phyloP scores from a whole-genome alignment of 1,140 invertebrate genomes.

The Papilio dardanus region DNA sequence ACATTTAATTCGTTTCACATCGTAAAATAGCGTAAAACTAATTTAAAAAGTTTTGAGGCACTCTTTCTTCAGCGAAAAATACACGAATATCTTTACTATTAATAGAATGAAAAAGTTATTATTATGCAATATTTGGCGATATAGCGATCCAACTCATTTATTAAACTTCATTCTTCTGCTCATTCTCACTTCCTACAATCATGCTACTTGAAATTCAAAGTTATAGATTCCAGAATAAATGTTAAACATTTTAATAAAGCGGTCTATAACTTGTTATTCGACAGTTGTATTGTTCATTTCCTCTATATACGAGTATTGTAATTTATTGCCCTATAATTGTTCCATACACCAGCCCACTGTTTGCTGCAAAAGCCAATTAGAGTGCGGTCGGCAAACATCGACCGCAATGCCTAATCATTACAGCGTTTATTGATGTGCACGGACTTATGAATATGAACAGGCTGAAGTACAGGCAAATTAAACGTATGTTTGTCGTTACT shows the following conservation, averaged over 20 bases:
- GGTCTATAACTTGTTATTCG: neutral
- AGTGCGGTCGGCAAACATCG: constrained; percentile 40
- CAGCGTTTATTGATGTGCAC: constrained; percentile 37
- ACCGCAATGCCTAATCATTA: constrained; percentile 38
- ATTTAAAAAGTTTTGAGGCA: too few species aligned
- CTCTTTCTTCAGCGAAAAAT: too few species aligned
- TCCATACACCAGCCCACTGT: constrained; percentile 33
- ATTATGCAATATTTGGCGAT: too few species aligned
- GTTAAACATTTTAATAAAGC: neutral
- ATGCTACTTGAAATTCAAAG: too few species aligned
- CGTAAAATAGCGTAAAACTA: too few species aligned
- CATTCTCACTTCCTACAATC: too few species aligned
- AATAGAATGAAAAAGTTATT: too few species aligned
- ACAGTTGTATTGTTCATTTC: neutral
- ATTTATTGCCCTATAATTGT: constrained; percentile 40
- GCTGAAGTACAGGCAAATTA: neutral
- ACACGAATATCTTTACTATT: too few species aligned
- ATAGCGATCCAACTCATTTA: too few species aligned
- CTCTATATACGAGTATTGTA: constrained; percentile 23
- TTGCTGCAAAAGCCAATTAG: constrained; percentile 43
- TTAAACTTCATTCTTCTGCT: too few species aligned
- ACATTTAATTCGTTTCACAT: too few species aligned
- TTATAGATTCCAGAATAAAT: neutral
- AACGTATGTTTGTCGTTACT: neutral
- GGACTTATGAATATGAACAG: constrained; percentile 25